Conservation (phyloP, 2,797 vertebrate species). For the Dromococcyx pavoninus region DNA sequence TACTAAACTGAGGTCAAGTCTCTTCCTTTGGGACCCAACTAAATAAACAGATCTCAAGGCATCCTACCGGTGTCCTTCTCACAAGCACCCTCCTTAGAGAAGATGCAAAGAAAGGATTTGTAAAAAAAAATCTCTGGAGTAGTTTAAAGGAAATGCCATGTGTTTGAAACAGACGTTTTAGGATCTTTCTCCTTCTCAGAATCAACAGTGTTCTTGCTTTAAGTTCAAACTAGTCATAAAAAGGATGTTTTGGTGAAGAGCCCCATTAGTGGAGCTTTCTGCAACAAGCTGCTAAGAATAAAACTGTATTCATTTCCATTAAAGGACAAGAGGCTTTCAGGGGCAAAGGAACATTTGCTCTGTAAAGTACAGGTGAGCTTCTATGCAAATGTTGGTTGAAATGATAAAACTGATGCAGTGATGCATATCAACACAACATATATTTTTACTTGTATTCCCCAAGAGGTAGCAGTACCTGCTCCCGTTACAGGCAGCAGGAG, state of each 20-base stretch:
- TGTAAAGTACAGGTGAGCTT: not conserved
- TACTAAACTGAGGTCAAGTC: not conserved
- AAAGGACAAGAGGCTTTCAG: not conserved
- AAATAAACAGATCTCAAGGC: not conserved
- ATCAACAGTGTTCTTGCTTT: not conserved
- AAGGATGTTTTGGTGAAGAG: not conserved
- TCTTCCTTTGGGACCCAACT: not conserved
- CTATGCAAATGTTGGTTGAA: not conserved
- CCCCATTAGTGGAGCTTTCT: not conserved
- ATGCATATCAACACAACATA: not conserved
- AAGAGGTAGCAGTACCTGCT: not conserved
- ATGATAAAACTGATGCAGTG: not conserved
- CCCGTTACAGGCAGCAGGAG: not conserved
- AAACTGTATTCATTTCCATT: not conserved
- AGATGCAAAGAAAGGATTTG: not conserved
- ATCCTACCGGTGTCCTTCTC: not conserved
- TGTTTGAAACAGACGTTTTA: not conserved
- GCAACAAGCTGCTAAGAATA: slow-evolving; percentile 27
- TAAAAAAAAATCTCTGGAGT: not conserved
- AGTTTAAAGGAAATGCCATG: not conserved
- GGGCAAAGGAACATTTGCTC: slow-evolving; percentile 1
- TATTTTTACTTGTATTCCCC: not conserved
- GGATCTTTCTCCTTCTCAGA: not conserved
- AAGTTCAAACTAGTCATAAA: not conserved
- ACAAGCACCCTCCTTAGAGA: not conserved